phyloP scores from a whole-genome alignment of 2,113 vertebrate species.

The Rafetus swinhoei region DNA sequence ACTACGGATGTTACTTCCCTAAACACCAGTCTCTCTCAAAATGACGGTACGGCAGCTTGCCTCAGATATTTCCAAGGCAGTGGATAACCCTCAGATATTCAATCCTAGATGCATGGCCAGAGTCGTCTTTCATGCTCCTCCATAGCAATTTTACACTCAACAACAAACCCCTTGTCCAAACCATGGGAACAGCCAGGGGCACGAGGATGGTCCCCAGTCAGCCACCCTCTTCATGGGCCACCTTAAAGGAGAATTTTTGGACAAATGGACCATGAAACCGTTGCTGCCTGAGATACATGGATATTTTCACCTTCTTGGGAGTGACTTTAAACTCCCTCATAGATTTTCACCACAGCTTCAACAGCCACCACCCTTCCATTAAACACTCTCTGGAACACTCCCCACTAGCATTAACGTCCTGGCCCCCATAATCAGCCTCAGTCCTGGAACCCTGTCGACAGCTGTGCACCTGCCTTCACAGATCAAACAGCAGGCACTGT shows the following conservation, averaged over 20 bases:
- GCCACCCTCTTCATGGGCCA: not conserved
- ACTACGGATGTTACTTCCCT: not conserved
- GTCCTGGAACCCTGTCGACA: not conserved
- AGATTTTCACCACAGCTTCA: not conserved
- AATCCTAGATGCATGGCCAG: not conserved
- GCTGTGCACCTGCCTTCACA: not conserved
- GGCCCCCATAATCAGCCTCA: not conserved
- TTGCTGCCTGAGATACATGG: not conserved
- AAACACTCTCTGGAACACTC: not conserved
- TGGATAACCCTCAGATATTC: not conserved
- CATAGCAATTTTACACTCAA: not conserved
- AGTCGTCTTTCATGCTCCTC: not conserved
- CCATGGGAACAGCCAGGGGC: not conserved
- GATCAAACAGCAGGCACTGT: not conserved
- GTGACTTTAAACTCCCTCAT: not conserved
- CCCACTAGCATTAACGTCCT: not conserved
- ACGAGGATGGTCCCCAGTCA: not conserved
- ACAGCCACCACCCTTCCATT: rapidly evolving
- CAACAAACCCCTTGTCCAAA: not conserved
- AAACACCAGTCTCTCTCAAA: not conserved
- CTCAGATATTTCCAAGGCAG: not conserved
- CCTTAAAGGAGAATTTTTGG: not conserved
- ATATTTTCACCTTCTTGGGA: not conserved
- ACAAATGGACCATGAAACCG: not conserved
- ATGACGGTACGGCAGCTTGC: not conserved